A percentile compares a stretch with the other conserved stretches of the same genome.
Evolutionary conservation across 2,888 invertebrate genomes (phyloP).

Genomic region (Drosophila demipolita): DNA sequence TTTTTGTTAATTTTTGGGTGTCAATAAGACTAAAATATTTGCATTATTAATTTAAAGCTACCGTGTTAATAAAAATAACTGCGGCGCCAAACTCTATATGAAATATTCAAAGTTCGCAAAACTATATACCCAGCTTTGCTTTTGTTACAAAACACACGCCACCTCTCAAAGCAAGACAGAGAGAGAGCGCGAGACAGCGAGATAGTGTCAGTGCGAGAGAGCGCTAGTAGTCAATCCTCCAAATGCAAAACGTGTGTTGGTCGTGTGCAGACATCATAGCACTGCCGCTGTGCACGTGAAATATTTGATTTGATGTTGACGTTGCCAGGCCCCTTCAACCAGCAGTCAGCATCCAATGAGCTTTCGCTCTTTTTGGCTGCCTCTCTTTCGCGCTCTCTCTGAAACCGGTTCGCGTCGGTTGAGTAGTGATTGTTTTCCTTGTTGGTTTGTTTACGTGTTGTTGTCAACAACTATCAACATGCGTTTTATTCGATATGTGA

Average conservation of each 20-base stretch:
- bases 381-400: not conserved
- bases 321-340: constrained; percentile 57
- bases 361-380: constrained; percentile 33
- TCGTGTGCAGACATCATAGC: constrained; percentile 64
- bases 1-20: not conserved
- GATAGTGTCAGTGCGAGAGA: not conserved
- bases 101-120: constrained; percentile 14
- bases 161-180: constrained; percentile 12
- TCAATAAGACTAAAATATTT: not conserved
- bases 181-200: constrained; percentile 10
- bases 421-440: constrained; percentile 58
- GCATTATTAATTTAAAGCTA: not conserved
- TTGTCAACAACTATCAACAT: constrained; percentile 39
- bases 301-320: constrained; percentile 28
- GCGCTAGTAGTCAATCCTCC: constrained; percentile 24
- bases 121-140: constrained; percentile 13
- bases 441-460: constrained; percentile 68
- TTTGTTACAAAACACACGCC: constrained; percentile 19
- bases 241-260: constrained; percentile 68
- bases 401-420: constrained; percentile 64
- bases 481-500: constrained; percentile 26
- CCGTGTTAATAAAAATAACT: not conserved
- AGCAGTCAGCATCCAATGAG: constrained; percentile 22
- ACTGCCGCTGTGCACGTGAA: constrained; percentile 62
- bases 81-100: not conserved